Base-by-base conservation (phyloP, 2,113 vertebrate genomes). In the Eurystomus gularis region DNA sequence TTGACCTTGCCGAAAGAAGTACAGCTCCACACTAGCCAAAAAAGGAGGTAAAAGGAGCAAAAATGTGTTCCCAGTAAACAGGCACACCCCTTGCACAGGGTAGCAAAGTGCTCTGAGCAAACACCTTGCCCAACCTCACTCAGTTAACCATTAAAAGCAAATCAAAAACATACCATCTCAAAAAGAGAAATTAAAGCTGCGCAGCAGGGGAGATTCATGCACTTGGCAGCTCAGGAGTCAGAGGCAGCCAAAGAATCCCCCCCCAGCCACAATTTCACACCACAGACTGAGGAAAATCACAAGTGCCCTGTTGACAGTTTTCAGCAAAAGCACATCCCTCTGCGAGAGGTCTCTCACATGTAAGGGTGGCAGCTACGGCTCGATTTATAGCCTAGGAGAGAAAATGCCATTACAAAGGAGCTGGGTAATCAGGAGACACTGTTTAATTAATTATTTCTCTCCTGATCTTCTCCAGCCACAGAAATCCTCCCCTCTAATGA, bases 141-240 rank as follows among this genome's bases (percentile, higher is more conserved):
- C 33, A 11, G 37, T 91, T 76, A 96, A 88, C 86, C 58, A 77
- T 95, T 94, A 86, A 95, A 86, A 84, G 55, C 23, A 55, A 33
- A 85, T 24, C 54, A 52, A 48, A 39, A 40, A 26, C 40, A 44
- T 65, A 31, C 7, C 66, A 44, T 23, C 55, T 77, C 62, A 76
- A 25, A 72, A 10, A 66, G 31, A 42, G 29, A 52, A 68, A 65
- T 33, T 13, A 31, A 72, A 79, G 42, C 33, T 12, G 20, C 17
- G 25, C 55, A 51, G 55, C 40, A 37, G 3, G 40, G 35, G 10
- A 65, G 25, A 44, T 35, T 33, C 13, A 10, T 10, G 5, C 17
- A 13, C 40, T 44, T 2, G 3, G 6, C 64, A 48, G 48, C 37
- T 85, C 21, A n/a, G 28, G 25, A 44, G 46, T 2, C 3, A 0